Evolutionary conservation across 2,113 vertebrate genomes (phyloP).

Genomic region (Neolamprologus devosi): DNA sequence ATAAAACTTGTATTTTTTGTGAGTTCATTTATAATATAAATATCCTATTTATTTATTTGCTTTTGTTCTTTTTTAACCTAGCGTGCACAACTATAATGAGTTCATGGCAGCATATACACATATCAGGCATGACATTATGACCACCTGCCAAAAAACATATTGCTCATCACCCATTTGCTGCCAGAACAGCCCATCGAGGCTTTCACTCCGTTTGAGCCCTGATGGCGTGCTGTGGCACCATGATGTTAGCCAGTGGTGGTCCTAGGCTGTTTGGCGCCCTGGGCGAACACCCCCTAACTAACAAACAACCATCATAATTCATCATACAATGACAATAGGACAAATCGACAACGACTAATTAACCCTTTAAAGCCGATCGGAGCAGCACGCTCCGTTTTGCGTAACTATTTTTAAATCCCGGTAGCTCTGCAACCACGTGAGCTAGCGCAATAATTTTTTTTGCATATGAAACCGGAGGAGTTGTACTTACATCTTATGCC

Average conservation of each 20-base stretch:
- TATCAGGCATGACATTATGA: not conserved
- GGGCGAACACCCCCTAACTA: not conserved
- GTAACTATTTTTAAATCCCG: too few relatives aligned
- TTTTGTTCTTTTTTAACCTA: constrained; percentile 6
- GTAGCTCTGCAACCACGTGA: rapidly evolving
- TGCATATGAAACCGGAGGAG: too few relatives aligned
- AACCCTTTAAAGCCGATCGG: too few relatives aligned
- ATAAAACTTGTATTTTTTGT: not conserved
- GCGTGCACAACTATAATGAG: not conserved
- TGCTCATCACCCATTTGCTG: not conserved
- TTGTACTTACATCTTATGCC: too few relatives aligned
- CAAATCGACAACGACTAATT: not conserved
- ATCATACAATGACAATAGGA: rapidly evolving
- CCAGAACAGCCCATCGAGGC: not conserved
- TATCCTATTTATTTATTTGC: constrained; percentile 4
- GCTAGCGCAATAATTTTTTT: rapidly evolving
- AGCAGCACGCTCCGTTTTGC: too few relatives aligned
- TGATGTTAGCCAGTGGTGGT: not conserved
- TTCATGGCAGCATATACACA: not conserved
- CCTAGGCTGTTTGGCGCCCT: not conserved
- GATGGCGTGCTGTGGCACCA: not conserved
- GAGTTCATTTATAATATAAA: constrained; percentile 46
- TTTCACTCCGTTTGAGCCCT: not conserved
- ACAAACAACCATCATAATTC: not conserved
- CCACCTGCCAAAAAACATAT: not conserved